Conservation (phyloP, 2,888 invertebrate species). For the Tridacna crocea region DNA sequence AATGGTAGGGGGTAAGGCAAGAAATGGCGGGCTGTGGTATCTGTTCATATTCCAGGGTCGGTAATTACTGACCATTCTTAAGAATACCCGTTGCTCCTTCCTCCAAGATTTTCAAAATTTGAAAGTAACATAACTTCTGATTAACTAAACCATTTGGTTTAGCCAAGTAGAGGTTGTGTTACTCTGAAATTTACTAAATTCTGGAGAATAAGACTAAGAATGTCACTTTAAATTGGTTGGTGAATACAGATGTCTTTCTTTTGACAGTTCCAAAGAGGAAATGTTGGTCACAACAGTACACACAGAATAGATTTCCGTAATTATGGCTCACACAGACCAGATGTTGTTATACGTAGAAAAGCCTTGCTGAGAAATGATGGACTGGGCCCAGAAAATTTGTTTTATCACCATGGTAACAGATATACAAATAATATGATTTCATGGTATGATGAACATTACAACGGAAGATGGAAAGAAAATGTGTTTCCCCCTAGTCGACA, state of each 20-base stretch:
- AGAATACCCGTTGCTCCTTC: no score
- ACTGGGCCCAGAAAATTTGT: slow-evolving; percentile 77
- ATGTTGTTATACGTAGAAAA: slow-evolving; percentile 78
- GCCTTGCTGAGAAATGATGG: slow-evolving; percentile 78
- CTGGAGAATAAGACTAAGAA: no score
- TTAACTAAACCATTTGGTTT: no score
- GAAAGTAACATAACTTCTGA: no score
- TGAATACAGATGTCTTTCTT: background rate
- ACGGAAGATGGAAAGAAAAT: slow-evolving; percentile 77
- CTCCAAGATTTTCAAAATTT: no score
- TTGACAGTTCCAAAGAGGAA: slow-evolving; percentile 78
- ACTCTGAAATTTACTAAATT: no score
- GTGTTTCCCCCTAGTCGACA: slow-evolving; percentile 75
- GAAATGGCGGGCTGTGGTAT: no score
- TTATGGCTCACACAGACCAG: slow-evolving; percentile 74
- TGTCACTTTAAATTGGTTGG: no score
- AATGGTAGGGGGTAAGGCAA: no score
- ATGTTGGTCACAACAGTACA: slow-evolving; percentile 78
- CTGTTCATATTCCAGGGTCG: no score
- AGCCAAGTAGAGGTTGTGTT: no score
- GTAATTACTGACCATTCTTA: no score
- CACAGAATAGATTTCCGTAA: slow-evolving; percentile 79
- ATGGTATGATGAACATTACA: slow-evolving; percentile 83
- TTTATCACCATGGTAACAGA: slow-evolving; percentile 81
- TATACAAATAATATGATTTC: slow-evolving; percentile 82